These are phyloP conservation scores for Sesia apiformis DNA, from an alignment of 2,888 invertebrate species.

Conservation along the genomic window DNA sequence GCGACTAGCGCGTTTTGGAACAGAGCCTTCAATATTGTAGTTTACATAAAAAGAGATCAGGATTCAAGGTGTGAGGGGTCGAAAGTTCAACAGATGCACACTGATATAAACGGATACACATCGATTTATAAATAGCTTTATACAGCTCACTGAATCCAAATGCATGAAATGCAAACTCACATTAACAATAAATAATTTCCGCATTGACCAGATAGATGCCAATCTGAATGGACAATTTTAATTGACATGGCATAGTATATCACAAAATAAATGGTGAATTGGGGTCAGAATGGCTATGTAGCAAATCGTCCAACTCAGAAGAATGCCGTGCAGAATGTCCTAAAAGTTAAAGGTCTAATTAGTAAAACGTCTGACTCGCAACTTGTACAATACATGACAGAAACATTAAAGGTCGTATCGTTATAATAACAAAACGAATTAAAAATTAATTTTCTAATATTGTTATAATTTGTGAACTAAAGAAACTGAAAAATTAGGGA, in stretches of 20 bases:
- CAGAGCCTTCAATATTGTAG: slow-evolving; percentile 34
- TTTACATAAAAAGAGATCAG: slow-evolving; percentile 67
- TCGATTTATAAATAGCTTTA: slow-evolving; percentile 22
- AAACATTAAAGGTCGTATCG: no score
- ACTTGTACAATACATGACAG: no score
- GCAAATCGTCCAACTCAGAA: no score
- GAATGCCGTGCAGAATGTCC: no score
- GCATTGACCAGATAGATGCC: slow-evolving; percentile 65
- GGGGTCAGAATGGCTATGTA: no score
- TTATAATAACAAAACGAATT: no score
- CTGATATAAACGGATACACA: slow-evolving; percentile 12
- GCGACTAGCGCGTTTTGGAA: no score
- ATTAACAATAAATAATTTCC: slow-evolving; percentile 63
- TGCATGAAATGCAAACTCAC: slow-evolving; percentile 59
- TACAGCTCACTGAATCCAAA: slow-evolving; percentile 51
- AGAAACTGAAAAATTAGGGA: no score
- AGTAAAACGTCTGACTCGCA: no score
- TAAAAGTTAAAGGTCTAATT: no score
- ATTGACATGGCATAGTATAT: slow-evolving; percentile 69
- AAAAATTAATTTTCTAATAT: no score
- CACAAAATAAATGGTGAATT: slow-evolving; percentile 57
- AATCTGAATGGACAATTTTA: slow-evolving; percentile 58
- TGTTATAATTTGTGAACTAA: no score
- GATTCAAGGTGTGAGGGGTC: slow-evolving; percentile 43
- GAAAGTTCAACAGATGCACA: slow-evolving; percentile 42